A percentile compares a stretch with the other conserved stretches of the same genome.
Conservation (phyloP, 2,797 vertebrate species). For the Phrynocephalus vlangalii region DNA sequence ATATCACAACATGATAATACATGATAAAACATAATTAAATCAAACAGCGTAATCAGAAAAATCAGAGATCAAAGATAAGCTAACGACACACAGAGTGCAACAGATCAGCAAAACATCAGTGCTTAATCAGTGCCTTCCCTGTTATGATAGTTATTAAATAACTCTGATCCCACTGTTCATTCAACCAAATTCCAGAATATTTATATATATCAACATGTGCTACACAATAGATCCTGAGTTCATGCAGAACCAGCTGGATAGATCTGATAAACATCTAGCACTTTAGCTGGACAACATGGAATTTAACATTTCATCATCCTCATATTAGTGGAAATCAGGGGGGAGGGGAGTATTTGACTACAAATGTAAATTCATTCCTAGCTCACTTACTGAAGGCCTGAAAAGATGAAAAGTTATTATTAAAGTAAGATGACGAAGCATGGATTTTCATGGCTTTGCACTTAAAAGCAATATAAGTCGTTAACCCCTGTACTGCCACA, state of each 20-base stretch:
- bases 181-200: too few species aligned
- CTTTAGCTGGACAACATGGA: background rate
- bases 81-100: too few species aligned
- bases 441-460: constrained; percentile 2
- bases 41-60: too few species aligned
- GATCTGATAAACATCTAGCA: background rate
- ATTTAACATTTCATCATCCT: background rate
- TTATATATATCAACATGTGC: too few species aligned
- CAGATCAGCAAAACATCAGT: too few species aligned
- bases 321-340: constrained; percentile 1
- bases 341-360: background rate
- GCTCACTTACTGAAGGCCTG: background rate
- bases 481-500: constrained; percentile 7
- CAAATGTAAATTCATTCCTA: background rate
- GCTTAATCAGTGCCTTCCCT: too few species aligned
- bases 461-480: constrained; percentile 4
- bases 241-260: background rate
- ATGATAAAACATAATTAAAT: too few species aligned
- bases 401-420: background rate
- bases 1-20: too few species aligned
- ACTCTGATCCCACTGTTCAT: too few species aligned
- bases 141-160: too few species aligned
- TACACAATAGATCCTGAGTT: background rate
- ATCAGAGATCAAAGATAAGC: too few species aligned
- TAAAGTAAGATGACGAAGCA: background rate